Percentiles rank a stretch among this genome's conserved stretches.
These are phyloP conservation scores for Drosophila kohkoa DNA, from an alignment of 1,140 invertebrate genomes.

Conservation along the genomic window DNA sequence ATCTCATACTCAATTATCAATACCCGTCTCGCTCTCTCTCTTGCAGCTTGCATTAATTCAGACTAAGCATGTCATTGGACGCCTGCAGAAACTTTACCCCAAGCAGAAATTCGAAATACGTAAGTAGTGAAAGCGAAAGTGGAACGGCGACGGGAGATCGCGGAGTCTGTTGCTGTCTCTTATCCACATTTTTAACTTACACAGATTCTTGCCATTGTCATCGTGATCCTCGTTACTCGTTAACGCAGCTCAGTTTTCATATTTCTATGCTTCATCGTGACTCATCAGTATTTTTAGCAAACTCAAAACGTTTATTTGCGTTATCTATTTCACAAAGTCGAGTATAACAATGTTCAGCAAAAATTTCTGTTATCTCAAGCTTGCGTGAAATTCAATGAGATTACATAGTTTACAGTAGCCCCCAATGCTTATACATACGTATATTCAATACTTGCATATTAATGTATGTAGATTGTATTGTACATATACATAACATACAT, in stretches of 20 bases:
- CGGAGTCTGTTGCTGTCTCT: background rate
- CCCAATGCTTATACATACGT: background rate
- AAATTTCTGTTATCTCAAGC: conserved; percentile 19
- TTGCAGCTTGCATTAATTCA: conserved; percentile 92
- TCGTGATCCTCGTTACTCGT: conserved; percentile 12
- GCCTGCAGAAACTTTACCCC: conserved; percentile 88
- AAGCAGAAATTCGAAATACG: conserved; percentile 91
- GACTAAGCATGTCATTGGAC: conserved; percentile 90
- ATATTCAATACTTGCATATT: conserved; percentile 1
- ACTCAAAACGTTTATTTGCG: conserved; percentile 10
- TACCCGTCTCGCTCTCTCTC: conserved; percentile 20
- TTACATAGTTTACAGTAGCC: conserved; percentile 14
- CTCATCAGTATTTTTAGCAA: conserved; percentile 12
- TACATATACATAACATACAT: background rate
- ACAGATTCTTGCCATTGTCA: conserved; percentile 27
- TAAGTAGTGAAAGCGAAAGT: conserved; percentile 84
- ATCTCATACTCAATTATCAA: conserved; percentile 18
- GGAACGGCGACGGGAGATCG: too few species aligned
- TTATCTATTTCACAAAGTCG: conserved; percentile 19
- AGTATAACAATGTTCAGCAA: conserved; percentile 8
- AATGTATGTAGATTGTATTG: too few species aligned
- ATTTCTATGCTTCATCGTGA: conserved; percentile 36
- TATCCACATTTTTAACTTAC: background rate
- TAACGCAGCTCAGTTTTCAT: background rate
- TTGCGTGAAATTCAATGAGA: conserved; percentile 19